Percentiles rank a stretch among this genome's conserved stretches.
Conservation (phyloP, 2,113 vertebrate genomes). For the Ellobius talpinus region DNA sequence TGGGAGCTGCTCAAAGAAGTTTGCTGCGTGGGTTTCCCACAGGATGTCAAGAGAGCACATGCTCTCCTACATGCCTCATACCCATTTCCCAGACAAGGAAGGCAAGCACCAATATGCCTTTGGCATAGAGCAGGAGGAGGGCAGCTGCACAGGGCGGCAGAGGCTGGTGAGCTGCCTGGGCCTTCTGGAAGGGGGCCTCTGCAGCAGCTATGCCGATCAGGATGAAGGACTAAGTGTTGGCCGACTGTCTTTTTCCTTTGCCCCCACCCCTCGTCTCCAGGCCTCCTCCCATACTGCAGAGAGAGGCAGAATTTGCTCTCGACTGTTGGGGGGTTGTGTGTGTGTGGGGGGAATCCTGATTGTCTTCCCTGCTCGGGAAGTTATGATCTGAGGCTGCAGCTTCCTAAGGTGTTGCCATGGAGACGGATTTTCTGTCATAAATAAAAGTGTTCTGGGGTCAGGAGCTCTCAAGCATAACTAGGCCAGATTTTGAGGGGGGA, state of each 20-base stretch:
- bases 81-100: neutral
- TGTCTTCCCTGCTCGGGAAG: conserved; percentile 84
- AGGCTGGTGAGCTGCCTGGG: neutral
- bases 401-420: conserved; percentile 89
- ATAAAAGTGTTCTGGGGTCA: conserved; percentile 90
- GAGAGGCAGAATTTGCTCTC: conserved; percentile 30
- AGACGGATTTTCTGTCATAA: conserved; percentile 89
- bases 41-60: neutral
- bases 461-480: conserved; percentile 85
- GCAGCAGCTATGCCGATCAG: neutral
- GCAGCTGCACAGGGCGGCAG: accelerated
- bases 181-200: neutral
- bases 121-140: neutral
- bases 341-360: conserved; percentile 62
- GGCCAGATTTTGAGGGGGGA: conserved; percentile 84
- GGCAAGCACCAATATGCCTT: accelerated
- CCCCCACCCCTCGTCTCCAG: no score
- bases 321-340: neutral
- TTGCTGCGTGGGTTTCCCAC: neutral
- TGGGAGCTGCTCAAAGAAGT: neutral
- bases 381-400: conserved; percentile 85
- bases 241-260: no score
- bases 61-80: neutral
- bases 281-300: neutral
- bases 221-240: neutral